Evolutionary conservation across 1,140 invertebrate species (phyloP).

Genomic region (Drosophila seguyi): DNA sequence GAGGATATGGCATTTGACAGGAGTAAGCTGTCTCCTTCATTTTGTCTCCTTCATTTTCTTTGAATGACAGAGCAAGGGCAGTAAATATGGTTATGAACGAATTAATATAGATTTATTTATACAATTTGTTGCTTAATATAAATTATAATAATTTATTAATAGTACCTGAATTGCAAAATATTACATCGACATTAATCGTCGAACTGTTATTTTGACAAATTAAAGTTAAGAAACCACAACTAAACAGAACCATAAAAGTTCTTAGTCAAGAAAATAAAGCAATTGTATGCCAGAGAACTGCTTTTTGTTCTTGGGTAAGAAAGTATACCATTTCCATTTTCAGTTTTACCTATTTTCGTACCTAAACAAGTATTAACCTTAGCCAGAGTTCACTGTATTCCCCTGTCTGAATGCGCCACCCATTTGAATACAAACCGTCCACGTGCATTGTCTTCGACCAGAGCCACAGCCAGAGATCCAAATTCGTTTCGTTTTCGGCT

Average conservation of each 20-base stretch:
- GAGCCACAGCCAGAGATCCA: neutral
- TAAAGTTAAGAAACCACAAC: no score
- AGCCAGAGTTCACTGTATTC: neutral
- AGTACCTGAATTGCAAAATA: no score
- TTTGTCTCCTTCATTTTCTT: neutral
- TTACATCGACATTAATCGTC: no score
- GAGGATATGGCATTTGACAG: neutral
- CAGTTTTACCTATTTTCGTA: neutral
- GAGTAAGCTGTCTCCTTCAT: neutral
- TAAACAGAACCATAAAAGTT: no score
- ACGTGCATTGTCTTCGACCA: constrained; percentile 34
- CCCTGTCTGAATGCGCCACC: neutral
- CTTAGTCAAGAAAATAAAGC: no score
- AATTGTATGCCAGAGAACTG: no score
- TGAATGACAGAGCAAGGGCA: neutral
- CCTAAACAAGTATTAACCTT: neutral
- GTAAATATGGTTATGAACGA: neutral
- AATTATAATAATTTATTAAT: no score
- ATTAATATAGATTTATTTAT: neutral
- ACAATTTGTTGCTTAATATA: no score
- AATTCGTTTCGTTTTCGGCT: constrained; percentile 35
- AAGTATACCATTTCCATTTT: neutral
- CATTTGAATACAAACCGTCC: constrained; percentile 30
- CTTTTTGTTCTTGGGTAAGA: neutral
- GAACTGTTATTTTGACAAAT: no score